Evolutionary conservation across 1,140 invertebrate genomes (phyloP).

Genomic region (Pseudomyrmex sp.): DNA sequence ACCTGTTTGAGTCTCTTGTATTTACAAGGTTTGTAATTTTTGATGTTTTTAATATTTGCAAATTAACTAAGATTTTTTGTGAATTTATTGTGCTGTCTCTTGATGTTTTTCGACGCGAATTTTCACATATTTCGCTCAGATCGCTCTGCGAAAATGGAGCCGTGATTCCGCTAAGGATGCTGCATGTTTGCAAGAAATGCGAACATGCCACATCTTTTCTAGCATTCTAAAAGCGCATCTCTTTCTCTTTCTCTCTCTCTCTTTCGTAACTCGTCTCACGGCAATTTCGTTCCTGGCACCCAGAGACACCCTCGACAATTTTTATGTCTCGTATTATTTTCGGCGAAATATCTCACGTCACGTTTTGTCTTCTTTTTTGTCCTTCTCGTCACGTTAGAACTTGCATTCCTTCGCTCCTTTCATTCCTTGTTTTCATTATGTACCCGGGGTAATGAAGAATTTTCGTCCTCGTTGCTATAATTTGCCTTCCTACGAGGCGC

Average conservation of each 20-base stretch:
- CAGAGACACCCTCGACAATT: conserved; percentile 15
- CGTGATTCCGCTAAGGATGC: conserved; percentile 46
- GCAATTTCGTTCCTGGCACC: conserved; percentile 55
- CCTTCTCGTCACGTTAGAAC: neutral
- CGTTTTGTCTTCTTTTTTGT: neutral
- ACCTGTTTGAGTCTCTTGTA: neutral
- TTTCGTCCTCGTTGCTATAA: conserved; percentile 22
- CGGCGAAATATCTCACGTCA: conserved; percentile 28
- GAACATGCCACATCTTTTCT: conserved; percentile 33
- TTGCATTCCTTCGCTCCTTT: conserved; percentile 38
- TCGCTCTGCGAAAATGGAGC: conserved; percentile 5
- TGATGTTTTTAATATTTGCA: too few relatives aligned
- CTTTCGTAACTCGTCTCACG: conserved; percentile 57
- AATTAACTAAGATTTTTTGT: neutral
- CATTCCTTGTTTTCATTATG: conserved; percentile 2
- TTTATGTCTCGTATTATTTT: conserved; percentile 27
- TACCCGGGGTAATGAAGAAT: conserved; percentile 55
- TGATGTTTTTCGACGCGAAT: neutral
- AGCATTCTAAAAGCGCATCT: neutral
- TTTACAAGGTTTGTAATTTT: too few relatives aligned
- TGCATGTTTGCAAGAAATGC: conserved; percentile 23
- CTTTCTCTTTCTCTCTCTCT: too few relatives aligned
- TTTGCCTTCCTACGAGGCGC: conserved; percentile 20
- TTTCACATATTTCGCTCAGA: conserved; percentile 34
- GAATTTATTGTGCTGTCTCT: conserved; percentile 16